Percentiles rank a stretch among this genome's conserved stretches.
phyloP scores from a whole-genome alignment of 37 sponge, comb jelly and placozoan genomes.

The Beroe ovata region DNA sequence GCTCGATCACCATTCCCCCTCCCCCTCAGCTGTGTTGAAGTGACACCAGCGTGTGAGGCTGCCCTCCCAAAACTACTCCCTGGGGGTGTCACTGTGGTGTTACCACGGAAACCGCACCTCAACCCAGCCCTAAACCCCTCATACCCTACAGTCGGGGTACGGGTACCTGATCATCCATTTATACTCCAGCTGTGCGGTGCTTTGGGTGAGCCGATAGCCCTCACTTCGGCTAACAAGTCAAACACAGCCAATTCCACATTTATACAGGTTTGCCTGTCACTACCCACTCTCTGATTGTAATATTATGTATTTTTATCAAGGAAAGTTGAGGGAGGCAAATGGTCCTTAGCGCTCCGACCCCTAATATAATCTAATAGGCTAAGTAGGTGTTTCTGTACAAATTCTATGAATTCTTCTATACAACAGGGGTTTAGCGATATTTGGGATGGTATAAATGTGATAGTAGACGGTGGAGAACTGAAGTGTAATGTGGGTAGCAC shows the following conservation, averaged over 20 bases:
- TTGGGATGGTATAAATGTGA: slow-evolving; percentile 80
- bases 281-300: no score
- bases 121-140: slow-evolving; percentile 86
- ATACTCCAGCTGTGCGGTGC: slow-evolving; percentile 72
- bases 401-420: not conserved
- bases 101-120: slow-evolving; percentile 74
- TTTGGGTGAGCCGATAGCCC: slow-evolving; percentile 80
- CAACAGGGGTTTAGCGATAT: slow-evolving; percentile 83
- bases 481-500: slow-evolving; percentile 7
- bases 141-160: slow-evolving; percentile 74
- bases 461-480: slow-evolving; percentile 81
- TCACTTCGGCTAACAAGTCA: slow-evolving; percentile 88
- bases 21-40: slow-evolving; percentile 71
- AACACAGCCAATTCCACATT: slow-evolving; percentile 6
- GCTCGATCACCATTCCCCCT: not conserved
- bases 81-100: slow-evolving; percentile 86
- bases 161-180: slow-evolving; percentile 80
- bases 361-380: not conserved
- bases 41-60: slow-evolving; percentile 56
- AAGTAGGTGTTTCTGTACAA: not conserved
- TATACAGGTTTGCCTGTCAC: slow-evolving; percentile 43
- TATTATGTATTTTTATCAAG: not conserved
- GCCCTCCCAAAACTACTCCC: slow-evolving; percentile 82
- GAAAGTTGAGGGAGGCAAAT: not conserved
- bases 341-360: not conserved